phyloP scores from a whole-genome alignment of 1,140 invertebrate species.

The Tachypleus tridentatus region DNA sequence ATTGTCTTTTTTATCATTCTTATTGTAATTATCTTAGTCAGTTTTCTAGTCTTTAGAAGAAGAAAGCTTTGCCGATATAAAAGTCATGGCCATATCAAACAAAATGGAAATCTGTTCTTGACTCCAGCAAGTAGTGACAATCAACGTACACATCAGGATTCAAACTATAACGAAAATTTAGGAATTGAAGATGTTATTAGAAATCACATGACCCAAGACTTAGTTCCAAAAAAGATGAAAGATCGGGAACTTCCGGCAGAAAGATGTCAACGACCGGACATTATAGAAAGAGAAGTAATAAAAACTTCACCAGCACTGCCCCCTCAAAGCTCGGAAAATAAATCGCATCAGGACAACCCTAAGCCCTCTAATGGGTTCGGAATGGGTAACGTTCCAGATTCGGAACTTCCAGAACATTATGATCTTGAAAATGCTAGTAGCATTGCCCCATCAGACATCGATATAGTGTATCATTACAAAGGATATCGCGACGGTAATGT shows the following conservation, averaged over 20 bases:
- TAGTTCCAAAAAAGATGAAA: constrained; percentile 62
- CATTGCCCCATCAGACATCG: constrained; percentile 92
- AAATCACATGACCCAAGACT: constrained; percentile 45
- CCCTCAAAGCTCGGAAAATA: constrained; percentile 36
- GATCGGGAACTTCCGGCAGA: constrained; percentile 53
- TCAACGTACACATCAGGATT: constrained; percentile 27
- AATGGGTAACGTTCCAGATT: constrained; percentile 47
- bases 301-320: constrained; percentile 51
- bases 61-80: constrained; percentile 19
- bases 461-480: constrained; percentile 93
- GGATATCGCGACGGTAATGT: constrained; percentile 61
- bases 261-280: constrained; percentile 67
- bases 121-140: constrained; percentile 22
- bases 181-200: constrained; percentile 34
- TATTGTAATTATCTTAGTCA: constrained; percentile 71
- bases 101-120: constrained; percentile 19
- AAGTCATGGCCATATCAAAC: constrained; percentile 10
- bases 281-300: constrained; percentile 77
- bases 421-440: constrained; percentile 94
- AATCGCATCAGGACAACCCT: constrained; percentile 26
- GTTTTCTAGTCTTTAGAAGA: constrained; percentile 63
- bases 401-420: constrained; percentile 86
- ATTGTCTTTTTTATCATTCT: constrained; percentile 87
- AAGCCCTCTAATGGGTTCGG: constrained; percentile 29
- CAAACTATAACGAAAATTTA: constrained; percentile 31